Percentiles rank a stretch among this genome's conserved stretches.
phyloP scores from a whole-genome alignment of 2,888 invertebrate genomes.

The Idaea biselata region DNA sequence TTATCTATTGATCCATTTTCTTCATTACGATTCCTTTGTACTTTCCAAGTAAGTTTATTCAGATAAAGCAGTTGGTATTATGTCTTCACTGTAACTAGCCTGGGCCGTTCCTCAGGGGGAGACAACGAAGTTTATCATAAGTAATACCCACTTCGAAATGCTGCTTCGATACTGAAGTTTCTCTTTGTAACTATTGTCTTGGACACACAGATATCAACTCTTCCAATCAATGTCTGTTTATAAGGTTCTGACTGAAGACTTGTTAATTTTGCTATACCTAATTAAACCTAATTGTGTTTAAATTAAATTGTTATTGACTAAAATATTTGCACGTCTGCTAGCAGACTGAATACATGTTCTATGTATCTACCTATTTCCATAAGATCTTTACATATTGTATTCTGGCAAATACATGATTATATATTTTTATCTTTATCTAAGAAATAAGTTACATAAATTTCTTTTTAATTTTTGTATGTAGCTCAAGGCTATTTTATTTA shows the following conservation, averaged over 20 bases:
- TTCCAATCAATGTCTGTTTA: not conserved
- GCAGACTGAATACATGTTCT: too few species aligned
- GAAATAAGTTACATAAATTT: too few species aligned
- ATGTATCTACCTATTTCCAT: too few species aligned
- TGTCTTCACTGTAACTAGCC: not conserved
- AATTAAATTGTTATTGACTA: too few species aligned
- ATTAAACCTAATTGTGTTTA: too few species aligned
- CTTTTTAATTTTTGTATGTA: too few species aligned
- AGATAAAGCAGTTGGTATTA: not conserved
- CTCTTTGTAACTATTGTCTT: not conserved
- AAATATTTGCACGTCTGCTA: too few species aligned
- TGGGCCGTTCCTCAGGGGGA: not conserved
- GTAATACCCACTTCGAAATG: not conserved
- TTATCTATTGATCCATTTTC: not conserved
- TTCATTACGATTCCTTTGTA: not conserved
- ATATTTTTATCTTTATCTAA: too few species aligned
- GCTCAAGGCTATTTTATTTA: too few species aligned
- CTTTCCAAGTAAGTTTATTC: not conserved
- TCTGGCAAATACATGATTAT: too few species aligned
- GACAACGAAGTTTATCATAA: slow-evolving; percentile 2
- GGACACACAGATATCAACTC: not conserved
- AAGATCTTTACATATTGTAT: too few species aligned
- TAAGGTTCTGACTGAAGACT: not conserved
- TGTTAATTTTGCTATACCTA: not conserved
- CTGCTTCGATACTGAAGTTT: not conserved